Evolutionary conservation across 2,888 invertebrate species (phyloP).

Genomic region (Xylophagus ater): DNA sequence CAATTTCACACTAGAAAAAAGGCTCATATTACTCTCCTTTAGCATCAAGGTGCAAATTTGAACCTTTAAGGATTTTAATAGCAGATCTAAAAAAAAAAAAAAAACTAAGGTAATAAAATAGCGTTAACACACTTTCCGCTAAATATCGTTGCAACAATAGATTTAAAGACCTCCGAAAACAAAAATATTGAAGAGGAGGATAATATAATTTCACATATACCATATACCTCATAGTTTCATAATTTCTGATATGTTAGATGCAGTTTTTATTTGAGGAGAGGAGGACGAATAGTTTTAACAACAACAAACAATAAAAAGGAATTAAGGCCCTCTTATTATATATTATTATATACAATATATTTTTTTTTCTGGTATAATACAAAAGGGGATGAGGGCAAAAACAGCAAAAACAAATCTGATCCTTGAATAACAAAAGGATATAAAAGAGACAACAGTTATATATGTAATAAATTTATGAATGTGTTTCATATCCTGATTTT

Average conservation of each 20-base stretch:
- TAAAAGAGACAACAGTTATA: too few relatives aligned
- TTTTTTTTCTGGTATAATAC: too few relatives aligned
- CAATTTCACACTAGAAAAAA: too few relatives aligned
- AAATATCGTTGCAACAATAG: constrained; percentile 11
- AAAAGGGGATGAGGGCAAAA: constrained; percentile 8
- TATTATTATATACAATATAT: too few relatives aligned
- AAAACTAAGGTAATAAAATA: constrained; percentile 1
- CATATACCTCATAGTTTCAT: too few relatives aligned
- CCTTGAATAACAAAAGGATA: constrained; percentile 14
- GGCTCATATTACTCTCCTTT: too few relatives aligned
- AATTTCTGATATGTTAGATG: too few relatives aligned
- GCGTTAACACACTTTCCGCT: constrained; percentile 13
- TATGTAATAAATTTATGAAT: constrained; percentile 4
- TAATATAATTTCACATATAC: constrained; percentile 8
- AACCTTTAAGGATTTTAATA: too few relatives aligned
- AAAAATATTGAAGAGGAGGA: background rate
- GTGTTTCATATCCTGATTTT: constrained; percentile 1
- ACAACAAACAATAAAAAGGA: constrained; percentile 18
- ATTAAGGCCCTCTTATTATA: constrained; percentile 14
- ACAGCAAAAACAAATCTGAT: constrained; percentile 18
- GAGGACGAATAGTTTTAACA: constrained; percentile 4
- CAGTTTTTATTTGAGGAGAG: background rate
- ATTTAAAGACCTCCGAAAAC: too few relatives aligned
- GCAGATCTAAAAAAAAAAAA: constrained; percentile 8
- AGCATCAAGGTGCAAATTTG: too few relatives aligned